Percentiles rank a stretch among this genome's conserved stretches.
These are phyloP conservation scores for Rugalucina vietnamica DNA, from an alignment of 2,888 invertebrate genomes.

Conservation along the genomic window DNA sequence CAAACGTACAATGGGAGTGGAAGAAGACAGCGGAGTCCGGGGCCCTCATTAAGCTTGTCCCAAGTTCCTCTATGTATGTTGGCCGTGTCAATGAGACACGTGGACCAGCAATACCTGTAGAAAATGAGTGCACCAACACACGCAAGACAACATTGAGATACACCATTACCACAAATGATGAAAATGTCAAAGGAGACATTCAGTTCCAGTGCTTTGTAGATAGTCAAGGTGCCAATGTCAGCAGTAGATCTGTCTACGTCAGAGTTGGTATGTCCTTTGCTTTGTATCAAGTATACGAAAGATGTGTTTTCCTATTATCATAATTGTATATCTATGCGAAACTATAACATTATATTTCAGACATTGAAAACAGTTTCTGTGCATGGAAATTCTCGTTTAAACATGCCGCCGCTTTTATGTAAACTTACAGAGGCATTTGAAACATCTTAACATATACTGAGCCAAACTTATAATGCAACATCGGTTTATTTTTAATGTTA, in stretches of 20 bases:
- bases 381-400: too few species aligned
- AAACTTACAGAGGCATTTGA: too few species aligned
- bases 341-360: too few species aligned
- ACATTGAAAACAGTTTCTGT: too few species aligned
- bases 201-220: conserved; percentile 21
- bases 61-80: background rate
- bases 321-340: too few species aligned
- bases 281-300: too few species aligned
- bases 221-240: background rate
- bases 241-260: background rate
- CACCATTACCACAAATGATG: conserved; percentile 11
- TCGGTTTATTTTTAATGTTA: too few species aligned
- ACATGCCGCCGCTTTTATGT: too few species aligned
- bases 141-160: background rate
- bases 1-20: background rate
- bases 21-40: background rate
- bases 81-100: background rate
- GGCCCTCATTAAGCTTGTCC: background rate
- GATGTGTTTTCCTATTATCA: too few species aligned
- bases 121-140: background rate
- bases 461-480: too few species aligned
- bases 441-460: too few species aligned
- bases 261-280: conserved; percentile 13
- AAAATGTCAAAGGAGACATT: background rate
- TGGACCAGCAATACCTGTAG: background rate